Conservation (phyloP, 2,888 invertebrate species). For the Oxyteleia sp. region DNA sequence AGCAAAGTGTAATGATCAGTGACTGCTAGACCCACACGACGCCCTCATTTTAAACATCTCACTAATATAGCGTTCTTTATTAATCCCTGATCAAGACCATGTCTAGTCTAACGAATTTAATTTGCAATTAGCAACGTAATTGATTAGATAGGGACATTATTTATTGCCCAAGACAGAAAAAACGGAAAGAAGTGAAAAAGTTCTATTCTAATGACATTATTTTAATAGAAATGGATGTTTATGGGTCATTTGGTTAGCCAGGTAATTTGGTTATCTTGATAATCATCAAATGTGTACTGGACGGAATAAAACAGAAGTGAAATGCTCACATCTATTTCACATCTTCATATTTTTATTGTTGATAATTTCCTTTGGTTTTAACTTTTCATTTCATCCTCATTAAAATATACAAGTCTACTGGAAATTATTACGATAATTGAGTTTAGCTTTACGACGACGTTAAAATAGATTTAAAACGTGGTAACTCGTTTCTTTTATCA, state of each 20-base stretch:
- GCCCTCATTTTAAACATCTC: no score
- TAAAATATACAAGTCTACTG: neutral
- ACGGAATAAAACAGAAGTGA: neutral
- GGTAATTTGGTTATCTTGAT: neutral
- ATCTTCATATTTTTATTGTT: conserved; percentile 3
- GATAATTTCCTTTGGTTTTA: neutral
- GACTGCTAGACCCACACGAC: no score
- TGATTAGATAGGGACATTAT: neutral
- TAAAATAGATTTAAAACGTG: conserved; percentile 1
- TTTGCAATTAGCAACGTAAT: neutral
- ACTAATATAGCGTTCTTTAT: no score
- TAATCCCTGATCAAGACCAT: no score
- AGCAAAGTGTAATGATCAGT: no score
- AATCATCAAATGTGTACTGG: neutral
- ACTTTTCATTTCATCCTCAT: neutral
- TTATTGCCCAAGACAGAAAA: neutral
- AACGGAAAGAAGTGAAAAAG: neutral
- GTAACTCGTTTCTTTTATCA: conserved; percentile 3
- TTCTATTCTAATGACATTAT: no score
- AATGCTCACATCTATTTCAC: neutral
- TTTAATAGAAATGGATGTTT: neutral
- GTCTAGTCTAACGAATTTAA: no score
- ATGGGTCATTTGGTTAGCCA: neutral
- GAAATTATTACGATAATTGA: neutral
- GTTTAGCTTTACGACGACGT: neutral